Base-by-base conservation (phyloP, 2,113 vertebrate genomes). In the Nothobranchius furzeri region DNA sequence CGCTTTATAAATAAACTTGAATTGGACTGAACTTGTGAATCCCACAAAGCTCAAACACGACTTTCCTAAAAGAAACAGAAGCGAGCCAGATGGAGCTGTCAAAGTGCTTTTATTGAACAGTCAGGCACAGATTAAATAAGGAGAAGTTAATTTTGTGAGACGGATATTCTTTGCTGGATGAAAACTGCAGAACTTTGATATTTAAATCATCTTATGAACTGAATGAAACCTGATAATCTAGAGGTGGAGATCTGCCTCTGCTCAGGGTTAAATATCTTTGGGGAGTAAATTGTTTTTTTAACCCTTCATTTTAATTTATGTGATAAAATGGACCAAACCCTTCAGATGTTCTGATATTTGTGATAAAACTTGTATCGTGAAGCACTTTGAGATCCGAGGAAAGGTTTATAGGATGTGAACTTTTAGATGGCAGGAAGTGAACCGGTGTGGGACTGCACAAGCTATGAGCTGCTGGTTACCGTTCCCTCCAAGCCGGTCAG, bases 381-480 rank as follows among this genome's bases (percentile, higher is more conserved):
- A 40, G 36, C 35, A 40, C 43, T 45, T 42, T 42, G 10, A 9
- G 9, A 45, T 45, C 9, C 12, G 9, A 45, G 43, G 2, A 10
- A 45, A 45, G 12, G 10, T 45, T 12, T 4, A 11, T 45, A 10
- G 43, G 43, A 54, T 49, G 48, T 40, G 37, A 40, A 40, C 37
- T 40, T 40, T 40, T 40, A 24, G 15, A 9, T 11, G 30, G 6
- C 17, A 11, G 3, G 10, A 25, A 14, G 52, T 15, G 36, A 20
- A 59, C 70, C 76, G 71, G 55, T 49, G 69, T 73, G 55, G 14
- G 55, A 64, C 35, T 55, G 61, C 50, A 82, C 20, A 70, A 82
- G 79, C 78, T 42, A 51, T 11, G 37, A 73, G 68, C 71, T 79
- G 7, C 57, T 52, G 7, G n/a, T 12, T 36, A 61, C 56, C 53